A percentile compares a stretch with the other conserved stretches of the same genome.
These are phyloP conservation scores for Chloropsis hardwickii DNA, from an alignment of 2,113 vertebrate species.

Conservation along the genomic window DNA sequence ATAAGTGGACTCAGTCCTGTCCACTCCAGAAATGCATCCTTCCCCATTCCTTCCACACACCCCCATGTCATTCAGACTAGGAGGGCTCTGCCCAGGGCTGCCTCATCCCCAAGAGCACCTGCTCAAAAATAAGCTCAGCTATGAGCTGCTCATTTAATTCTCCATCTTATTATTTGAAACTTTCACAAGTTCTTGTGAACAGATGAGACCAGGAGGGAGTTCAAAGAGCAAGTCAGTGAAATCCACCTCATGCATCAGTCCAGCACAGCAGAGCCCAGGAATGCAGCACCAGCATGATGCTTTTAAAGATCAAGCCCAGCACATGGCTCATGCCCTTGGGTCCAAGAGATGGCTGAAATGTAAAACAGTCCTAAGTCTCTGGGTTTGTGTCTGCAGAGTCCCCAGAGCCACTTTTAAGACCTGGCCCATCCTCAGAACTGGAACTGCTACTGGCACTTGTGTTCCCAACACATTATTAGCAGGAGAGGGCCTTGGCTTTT, in stretches of 20 bases:
- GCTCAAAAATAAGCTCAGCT: neutral
- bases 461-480: neutral
- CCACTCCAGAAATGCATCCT: neutral
- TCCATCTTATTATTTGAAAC: neutral
- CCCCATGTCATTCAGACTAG: accelerated
- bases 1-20: neutral
- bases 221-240: neutral
- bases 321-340: accelerated
- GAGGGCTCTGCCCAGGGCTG: neutral
- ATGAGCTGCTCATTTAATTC: neutral
- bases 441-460: neutral
- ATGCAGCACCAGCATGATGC: accelerated
- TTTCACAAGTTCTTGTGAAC: neutral
- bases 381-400: neutral
- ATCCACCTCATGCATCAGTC: accelerated
- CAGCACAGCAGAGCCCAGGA: neutral
- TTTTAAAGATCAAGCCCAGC: neutral
- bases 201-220: neutral
- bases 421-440: neutral
- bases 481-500: neutral
- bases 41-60: neutral
- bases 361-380: neutral
- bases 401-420: neutral
- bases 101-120: neutral
- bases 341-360: neutral